These are phyloP conservation scores for Osmoderma eremita DNA, from an alignment of 2,888 invertebrate genomes.

Conservation along the genomic window DNA sequence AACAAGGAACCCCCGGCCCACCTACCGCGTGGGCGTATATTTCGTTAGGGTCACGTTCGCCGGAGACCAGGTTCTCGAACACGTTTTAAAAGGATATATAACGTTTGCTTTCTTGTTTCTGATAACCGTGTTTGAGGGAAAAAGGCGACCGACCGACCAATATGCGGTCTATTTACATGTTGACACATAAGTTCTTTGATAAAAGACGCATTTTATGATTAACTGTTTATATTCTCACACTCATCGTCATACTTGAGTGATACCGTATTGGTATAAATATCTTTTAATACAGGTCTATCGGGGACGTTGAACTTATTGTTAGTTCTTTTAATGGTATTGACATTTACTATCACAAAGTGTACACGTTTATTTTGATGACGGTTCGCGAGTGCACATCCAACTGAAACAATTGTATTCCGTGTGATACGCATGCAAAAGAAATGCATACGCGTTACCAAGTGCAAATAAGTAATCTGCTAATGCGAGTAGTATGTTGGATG, in stretches of 20 bases:
- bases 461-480: constrained; percentile 27
- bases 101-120: constrained; percentile 29
- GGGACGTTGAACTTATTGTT: constrained; percentile 26
- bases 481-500: not conserved
- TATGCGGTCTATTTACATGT: constrained; percentile 21
- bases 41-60: constrained; percentile 26
- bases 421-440: constrained; percentile 24
- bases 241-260: not conserved
- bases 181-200: constrained; percentile 18
- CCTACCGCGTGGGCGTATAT: constrained; percentile 37
- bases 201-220: constrained; percentile 27
- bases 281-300: not conserved
- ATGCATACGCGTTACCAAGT: constrained; percentile 9
- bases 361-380: constrained; percentile 27
- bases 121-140: constrained; percentile 28
- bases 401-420: constrained; percentile 24
- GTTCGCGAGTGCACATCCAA: constrained; percentile 12
- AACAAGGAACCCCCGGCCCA: constrained; percentile 33
- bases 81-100: constrained; percentile 22
- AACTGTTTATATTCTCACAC: constrained; percentile 34
- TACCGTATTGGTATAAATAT: constrained; percentile 16
- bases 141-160: constrained; percentile 27
- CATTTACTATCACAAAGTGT: constrained; percentile 36
- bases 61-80: constrained; percentile 28
- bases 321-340: constrained; percentile 34